Evolutionary conservation across 2,113 vertebrate genomes (phyloP).

Genomic region (Sterrhoptilus dennistouni): DNA sequence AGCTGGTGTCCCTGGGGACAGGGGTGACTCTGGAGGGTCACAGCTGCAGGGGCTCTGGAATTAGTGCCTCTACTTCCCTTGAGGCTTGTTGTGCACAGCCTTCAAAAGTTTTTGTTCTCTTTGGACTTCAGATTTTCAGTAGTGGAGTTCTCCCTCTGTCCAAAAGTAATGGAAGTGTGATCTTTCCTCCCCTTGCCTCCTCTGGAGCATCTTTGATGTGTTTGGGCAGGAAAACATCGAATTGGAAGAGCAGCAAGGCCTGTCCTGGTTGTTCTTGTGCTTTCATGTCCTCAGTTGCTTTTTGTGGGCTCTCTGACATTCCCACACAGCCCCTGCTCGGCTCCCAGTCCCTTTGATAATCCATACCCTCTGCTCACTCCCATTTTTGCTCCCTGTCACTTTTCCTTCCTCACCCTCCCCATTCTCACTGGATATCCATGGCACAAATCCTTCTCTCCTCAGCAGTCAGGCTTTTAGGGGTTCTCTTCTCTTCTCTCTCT

Average conservation of each 20-base stretch:
- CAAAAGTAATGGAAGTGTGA: background rate
- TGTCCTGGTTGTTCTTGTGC: background rate
- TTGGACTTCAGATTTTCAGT: accelerated
- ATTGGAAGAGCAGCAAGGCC: background rate
- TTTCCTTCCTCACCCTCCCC: background rate
- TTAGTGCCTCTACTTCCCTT: background rate
- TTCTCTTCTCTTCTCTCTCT: background rate
- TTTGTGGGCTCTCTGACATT: background rate
- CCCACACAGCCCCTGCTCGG: background rate
- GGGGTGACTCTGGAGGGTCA: background rate
- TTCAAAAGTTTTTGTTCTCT: background rate
- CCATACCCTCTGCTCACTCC: background rate
- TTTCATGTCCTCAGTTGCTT: background rate
- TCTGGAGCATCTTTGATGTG: background rate
- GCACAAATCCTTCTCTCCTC: background rate
- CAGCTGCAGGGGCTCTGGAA: background rate
- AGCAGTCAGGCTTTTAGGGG: background rate
- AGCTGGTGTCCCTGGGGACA: background rate
- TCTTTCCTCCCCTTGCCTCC: background rate
- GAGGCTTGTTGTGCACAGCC: background rate
- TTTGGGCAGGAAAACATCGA: background rate
- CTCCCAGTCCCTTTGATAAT: background rate
- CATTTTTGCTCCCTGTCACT: background rate
- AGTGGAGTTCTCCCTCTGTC: background rate
- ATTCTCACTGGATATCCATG: background rate